phyloP scores from a whole-genome alignment of 2,888 invertebrate species.

The Drosophila demipolita region DNA sequence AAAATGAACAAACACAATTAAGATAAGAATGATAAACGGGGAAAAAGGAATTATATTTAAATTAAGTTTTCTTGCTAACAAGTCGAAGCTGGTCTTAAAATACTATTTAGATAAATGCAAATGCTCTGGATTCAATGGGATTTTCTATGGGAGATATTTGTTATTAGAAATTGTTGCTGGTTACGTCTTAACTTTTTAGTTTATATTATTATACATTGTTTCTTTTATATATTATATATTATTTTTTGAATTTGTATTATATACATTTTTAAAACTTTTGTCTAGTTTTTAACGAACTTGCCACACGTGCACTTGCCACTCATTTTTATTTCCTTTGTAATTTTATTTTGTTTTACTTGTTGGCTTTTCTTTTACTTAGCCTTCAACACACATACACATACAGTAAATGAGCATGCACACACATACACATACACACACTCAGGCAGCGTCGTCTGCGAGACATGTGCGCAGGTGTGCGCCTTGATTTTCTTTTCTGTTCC shows the following conservation, averaged over 20 bases:
- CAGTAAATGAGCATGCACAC: constrained; percentile 11
- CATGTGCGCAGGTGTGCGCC: constrained; percentile 78
- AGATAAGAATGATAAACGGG: constrained; percentile 31
- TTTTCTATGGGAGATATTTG: neutral
- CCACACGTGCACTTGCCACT: constrained; percentile 62
- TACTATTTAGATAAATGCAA: constrained; percentile 40
- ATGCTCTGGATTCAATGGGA: constrained; percentile 15
- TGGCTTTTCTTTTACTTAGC: constrained; percentile 72
- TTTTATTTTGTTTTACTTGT: constrained; percentile 61
- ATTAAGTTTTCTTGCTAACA: neutral
- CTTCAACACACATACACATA: constrained; percentile 72
- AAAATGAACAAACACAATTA: neutral
- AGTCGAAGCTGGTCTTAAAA: constrained; percentile 23
- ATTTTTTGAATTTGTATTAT: too few species aligned
- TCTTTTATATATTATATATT: neutral
- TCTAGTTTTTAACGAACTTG: constrained; percentile 30
- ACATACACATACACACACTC: constrained; percentile 24
- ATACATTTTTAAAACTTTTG: neutral
- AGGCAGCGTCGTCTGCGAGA: constrained; percentile 40
- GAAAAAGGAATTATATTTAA: neutral
- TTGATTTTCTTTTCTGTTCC: constrained; percentile 44
- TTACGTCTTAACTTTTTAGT: neutral
- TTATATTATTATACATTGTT: neutral
- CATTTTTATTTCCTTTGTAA: constrained; percentile 15
- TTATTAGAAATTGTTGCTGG: too few species aligned